phyloP scores from a whole-genome alignment of 1,140 invertebrate species.

The Hylyphantes graminicola region DNA sequence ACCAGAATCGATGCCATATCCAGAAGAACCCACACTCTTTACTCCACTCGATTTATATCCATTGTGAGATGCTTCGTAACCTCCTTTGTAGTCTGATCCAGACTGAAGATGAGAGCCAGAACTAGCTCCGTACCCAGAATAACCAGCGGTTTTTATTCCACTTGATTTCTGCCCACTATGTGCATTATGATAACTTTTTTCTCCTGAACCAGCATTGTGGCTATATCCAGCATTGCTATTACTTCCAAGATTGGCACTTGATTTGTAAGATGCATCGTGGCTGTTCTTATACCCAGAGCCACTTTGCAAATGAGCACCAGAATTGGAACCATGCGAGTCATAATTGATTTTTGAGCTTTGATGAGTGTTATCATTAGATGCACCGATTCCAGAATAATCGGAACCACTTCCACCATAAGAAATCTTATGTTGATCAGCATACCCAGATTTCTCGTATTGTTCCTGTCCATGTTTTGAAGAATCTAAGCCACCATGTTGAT shows the following conservation, averaged over 20 bases:
- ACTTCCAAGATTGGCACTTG: too few relatives aligned
- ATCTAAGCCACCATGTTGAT: background rate
- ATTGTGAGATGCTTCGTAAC: background rate
- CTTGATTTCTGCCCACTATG: too few relatives aligned
- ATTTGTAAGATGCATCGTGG: too few relatives aligned
- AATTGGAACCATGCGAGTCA: background rate
- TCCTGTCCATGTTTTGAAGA: background rate
- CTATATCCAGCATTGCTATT: too few relatives aligned
- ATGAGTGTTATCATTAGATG: background rate
- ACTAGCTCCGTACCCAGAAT: background rate
- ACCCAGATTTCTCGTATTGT: too few relatives aligned
- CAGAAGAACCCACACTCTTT: too few relatives aligned
- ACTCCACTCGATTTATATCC: too few relatives aligned
- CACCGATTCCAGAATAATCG: conserved; percentile 14
- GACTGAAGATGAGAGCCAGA: background rate
- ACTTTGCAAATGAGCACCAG: too few relatives aligned
- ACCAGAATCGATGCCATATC: background rate
- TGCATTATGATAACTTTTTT: too few relatives aligned
- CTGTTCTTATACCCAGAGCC: too few relatives aligned
- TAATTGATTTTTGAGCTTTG: background rate
- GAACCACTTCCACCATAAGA: background rate
- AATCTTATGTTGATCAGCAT: background rate
- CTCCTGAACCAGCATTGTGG: too few relatives aligned
- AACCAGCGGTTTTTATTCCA: background rate
- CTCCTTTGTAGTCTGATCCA: background rate